Base-by-base conservation (phyloP, 2,888 invertebrate genomes). In the Drosophila suboccidentalis region DNA sequence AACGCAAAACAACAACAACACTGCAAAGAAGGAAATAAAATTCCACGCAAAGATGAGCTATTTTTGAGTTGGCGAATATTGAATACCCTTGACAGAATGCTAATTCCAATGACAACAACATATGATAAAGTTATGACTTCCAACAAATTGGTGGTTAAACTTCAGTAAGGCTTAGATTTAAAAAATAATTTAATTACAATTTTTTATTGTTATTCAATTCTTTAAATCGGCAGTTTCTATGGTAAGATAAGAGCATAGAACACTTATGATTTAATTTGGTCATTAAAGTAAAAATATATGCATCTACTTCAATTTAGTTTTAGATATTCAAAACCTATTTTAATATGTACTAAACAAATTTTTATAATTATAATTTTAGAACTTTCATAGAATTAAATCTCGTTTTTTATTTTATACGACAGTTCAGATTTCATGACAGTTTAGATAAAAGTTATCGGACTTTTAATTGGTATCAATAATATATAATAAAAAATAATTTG, bases 11-110 rank as follows among this genome's bases (percentile, higher is more conserved):
- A 63, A 26, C 26, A 26, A 26, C 26, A 71, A 15, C 29, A 58
- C 46, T 34, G 36, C 64, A 60, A 51, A 80, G 70, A 78, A 68
- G 71, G 76, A 83, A 83, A 83, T 80, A 74, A 89, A 87, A 89
- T 85, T 86, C 87, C 89, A 87, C 78, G 81, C 87, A 87, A 49
- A 43, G 17, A 66, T 19, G 22, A 38, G 26, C 2, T 47, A 8
- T 6, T 6, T 34, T 34, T 0, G 5, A 36, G 34, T 22, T 15
- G 26, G 1, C n/a, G 47, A 58, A 38, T 32, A 26, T 17, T 38
- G 0, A 13, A 47, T 58, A 47, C 58, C 29, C 58, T 58, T 26
- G 5, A 3, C 10, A 8, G 10, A 47, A 47, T 19, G 19, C 11
- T 43, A 43, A 43, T 19, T 19, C 19, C 11, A 19, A 19, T 19